Evolutionary conservation across 2,113 vertebrate genomes (phyloP).

Genomic region (Rallus limicola): DNA sequence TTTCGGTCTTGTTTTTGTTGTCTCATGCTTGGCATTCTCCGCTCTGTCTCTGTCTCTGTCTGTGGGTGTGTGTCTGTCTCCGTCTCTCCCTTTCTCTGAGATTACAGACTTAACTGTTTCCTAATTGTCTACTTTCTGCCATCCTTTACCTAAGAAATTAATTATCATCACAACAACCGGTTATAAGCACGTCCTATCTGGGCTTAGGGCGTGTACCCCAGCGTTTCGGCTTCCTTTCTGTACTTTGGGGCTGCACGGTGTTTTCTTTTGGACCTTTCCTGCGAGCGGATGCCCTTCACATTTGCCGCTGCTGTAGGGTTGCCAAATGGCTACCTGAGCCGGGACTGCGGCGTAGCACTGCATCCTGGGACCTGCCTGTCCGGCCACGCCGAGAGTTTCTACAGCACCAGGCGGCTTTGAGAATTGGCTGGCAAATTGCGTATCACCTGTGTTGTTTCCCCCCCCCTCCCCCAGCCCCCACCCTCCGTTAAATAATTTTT

Average conservation of each 20-base stretch:
- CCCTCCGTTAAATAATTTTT: slow-evolving; percentile 35
- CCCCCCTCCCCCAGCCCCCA: neutral
- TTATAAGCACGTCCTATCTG: neutral
- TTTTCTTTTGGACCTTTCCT: slow-evolving; percentile 60
- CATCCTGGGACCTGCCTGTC: slow-evolving; percentile 71
- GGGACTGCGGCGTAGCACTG: slow-evolving; percentile 64
- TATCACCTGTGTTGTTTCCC: neutral
- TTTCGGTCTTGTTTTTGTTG: slow-evolving; percentile 35
- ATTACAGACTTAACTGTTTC: slow-evolving; percentile 56
- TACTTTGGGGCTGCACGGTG: neutral
- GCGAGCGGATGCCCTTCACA: neutral
- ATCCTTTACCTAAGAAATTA: neutral
- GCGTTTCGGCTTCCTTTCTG: neutral
- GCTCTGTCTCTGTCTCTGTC: neutral
- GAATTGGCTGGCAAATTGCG: slow-evolving; percentile 49
- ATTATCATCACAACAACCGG: neutral
- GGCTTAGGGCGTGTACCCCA: neutral
- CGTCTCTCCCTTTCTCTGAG: neutral
- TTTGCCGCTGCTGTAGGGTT: slow-evolving; percentile 23
- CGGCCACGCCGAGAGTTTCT: slow-evolving; percentile 13
- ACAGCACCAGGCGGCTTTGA: slow-evolving; percentile 47
- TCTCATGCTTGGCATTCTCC: slow-evolving; percentile 26
- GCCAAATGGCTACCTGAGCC: slow-evolving; percentile 59
- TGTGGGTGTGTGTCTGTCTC: slow-evolving; percentile 56
- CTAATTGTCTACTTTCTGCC: neutral